Percentiles rank a stretch among this genome's conserved stretches.
Conservation (phyloP, 2,113 vertebrate species). For the Dipodomys merriami region DNA sequence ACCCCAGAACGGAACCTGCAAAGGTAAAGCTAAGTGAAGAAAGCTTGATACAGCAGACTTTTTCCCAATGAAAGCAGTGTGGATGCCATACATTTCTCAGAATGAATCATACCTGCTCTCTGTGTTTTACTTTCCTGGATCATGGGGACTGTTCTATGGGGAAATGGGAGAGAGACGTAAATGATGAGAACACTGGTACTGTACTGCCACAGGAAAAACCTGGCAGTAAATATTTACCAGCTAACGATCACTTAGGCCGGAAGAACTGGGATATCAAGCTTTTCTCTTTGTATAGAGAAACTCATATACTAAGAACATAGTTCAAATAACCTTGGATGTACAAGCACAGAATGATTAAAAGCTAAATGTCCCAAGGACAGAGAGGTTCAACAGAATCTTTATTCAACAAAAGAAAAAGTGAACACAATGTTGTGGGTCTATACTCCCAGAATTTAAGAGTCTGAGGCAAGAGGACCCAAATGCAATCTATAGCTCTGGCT, state of each 20-base stretch:
- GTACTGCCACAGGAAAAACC: not conserved
- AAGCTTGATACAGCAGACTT: not conserved
- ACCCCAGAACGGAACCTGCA: not conserved
- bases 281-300: not conserved
- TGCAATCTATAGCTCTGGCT: not conserved
- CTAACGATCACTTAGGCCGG: not conserved
- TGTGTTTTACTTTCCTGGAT: not conserved
- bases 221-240: not conserved
- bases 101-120: not conserved
- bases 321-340: not conserved
- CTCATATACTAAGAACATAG: not conserved
- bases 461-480: not conserved
- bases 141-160: not conserved
- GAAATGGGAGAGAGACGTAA: not conserved
- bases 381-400: not conserved
- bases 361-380: not conserved
- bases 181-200: not conserved
- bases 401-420: conserved; percentile 10
- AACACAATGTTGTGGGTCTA: too few species aligned
- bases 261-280: not conserved
- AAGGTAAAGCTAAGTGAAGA: not conserved
- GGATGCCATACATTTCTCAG: not conserved
- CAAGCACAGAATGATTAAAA: conserved; percentile 21
- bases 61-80: not conserved
- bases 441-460: not conserved